phyloP scores from a whole-genome alignment of 2,113 vertebrate genomes.

The Agapornis roseicollis region DNA sequence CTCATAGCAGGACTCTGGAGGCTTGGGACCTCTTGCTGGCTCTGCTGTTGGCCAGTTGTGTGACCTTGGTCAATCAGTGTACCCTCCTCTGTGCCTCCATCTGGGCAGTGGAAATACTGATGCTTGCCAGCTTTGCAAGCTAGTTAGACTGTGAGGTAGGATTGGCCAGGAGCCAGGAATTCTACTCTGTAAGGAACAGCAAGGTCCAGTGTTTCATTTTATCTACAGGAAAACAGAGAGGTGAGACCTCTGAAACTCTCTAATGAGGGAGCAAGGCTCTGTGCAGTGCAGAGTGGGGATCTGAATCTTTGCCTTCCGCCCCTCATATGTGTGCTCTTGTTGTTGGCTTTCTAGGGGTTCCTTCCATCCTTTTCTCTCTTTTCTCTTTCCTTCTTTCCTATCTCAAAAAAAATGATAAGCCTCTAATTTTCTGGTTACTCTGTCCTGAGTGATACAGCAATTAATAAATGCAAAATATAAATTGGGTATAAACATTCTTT shows the following conservation, averaged over 20 bases:
- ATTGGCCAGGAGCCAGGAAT: background rate
- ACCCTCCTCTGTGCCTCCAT: background rate
- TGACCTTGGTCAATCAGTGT: background rate
- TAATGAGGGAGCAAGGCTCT: background rate
- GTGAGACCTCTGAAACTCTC: background rate
- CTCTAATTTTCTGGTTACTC: background rate
- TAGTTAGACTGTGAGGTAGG: background rate
- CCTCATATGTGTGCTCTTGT: fast-evolving
- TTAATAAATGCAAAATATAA: background rate
- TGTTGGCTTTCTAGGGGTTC: background rate
- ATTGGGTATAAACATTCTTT: background rate
- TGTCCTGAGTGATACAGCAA: background rate
- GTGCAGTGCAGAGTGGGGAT: background rate
- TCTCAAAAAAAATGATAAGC: background rate
- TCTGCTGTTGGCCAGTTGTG: background rate
- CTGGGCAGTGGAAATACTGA: background rate
- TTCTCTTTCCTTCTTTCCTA: background rate
- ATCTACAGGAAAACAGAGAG: background rate
- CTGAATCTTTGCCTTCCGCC: background rate
- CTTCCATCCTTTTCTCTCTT: background rate
- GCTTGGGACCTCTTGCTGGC: background rate
- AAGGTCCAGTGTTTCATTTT: background rate
- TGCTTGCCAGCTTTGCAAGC: background rate
- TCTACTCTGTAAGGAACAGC: background rate
- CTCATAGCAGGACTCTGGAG: background rate